Base-by-base conservation (phyloP, 2,888 invertebrate species). In the Hydrotaea cyrtoneurina region DNA sequence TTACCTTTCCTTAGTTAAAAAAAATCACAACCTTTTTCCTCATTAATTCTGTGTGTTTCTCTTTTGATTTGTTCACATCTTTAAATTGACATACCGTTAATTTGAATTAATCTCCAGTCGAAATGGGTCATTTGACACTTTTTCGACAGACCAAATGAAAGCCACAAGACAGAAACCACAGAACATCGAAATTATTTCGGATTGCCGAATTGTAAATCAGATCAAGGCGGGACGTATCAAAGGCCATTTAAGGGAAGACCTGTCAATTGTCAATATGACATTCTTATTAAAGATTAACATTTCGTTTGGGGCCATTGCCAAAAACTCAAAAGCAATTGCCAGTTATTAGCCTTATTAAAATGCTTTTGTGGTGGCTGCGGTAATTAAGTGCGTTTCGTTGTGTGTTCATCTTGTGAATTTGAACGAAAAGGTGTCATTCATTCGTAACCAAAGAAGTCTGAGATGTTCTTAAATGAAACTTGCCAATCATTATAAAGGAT, bases 181-280 rank as follows among this genome's bases (percentile, higher is more conserved):
- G 11, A 72, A 72, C 5, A 55, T n/a, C 17, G 39, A 26, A 74
- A 17, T 21, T 31, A 17, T 72, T 64, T 55, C 11, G 74, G 17
- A 7, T 21, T 3, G 26, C 39, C 11, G 21, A 55, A 17, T 31
- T 74, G 39, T 21, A 21, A 79, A 83, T 76, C 72, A 78, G 62
- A 62, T 77, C 13, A 46, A 73, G 78, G 66, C 81, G 81, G 84
- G 84, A 2, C 7, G 73, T 79, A 73, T 85, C 79, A 84, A 84
- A 84, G 84, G n/a, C 39, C 64, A 53, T 74, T 64, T 55, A 17
- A 50, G 21, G n/a, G 71, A 15, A 78, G 36, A 84, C 21, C 69
- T 82, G 82, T 82, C 85, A 85, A 82, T 85, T 85, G 69, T 69
- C 80, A 85, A 85, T 77, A 74, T 85, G 85, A 82, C 79, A 62